phyloP scores from a whole-genome alignment of 2,888 invertebrate species.

The Oithona nana region DNA sequence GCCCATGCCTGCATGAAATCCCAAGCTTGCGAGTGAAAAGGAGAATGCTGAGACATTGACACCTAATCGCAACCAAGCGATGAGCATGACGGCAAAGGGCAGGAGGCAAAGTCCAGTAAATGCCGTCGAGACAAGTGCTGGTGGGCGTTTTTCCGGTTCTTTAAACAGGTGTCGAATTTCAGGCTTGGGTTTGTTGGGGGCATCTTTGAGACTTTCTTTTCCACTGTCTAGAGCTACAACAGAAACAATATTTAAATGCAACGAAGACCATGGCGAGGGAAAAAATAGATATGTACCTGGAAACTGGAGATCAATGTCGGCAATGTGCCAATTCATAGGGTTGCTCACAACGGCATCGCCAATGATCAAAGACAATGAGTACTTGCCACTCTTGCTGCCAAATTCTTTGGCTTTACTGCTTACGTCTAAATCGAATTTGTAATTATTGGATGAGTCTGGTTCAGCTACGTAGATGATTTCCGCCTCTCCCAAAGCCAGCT shows the following conservation, averaged over 20 bases:
- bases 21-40: slow-evolving; percentile 57
- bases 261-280: too few species aligned
- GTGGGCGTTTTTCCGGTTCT: slow-evolving; percentile 72
- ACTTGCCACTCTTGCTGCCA: slow-evolving; percentile 50
- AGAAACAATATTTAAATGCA: neutral
- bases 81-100: slow-evolving; percentile 58
- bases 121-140: slow-evolving; percentile 64
- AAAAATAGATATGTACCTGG: neutral
- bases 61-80: slow-evolving; percentile 64
- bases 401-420: slow-evolving; percentile 59
- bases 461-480: slow-evolving; percentile 90
- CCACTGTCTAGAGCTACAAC: neutral
- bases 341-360: slow-evolving; percentile 80
- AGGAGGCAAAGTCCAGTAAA: slow-evolving; percentile 67
- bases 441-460: slow-evolving; percentile 42
- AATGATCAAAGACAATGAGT: slow-evolving; percentile 60
- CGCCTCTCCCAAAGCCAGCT: slow-evolving; percentile 42
- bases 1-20: slow-evolving; percentile 22
- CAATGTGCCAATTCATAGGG: slow-evolving; percentile 69
- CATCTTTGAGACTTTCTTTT: neutral
- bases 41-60: slow-evolving; percentile 69
- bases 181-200: slow-evolving; percentile 16
- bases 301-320: slow-evolving; percentile 46
- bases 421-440: slow-evolving; percentile 80
- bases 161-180: slow-evolving; percentile 31